Evolutionary conservation across 2,113 vertebrate species (phyloP), one percentile per base, ranked within the genome.

Genomic region (Hippoglossus stenolepis): DNA sequence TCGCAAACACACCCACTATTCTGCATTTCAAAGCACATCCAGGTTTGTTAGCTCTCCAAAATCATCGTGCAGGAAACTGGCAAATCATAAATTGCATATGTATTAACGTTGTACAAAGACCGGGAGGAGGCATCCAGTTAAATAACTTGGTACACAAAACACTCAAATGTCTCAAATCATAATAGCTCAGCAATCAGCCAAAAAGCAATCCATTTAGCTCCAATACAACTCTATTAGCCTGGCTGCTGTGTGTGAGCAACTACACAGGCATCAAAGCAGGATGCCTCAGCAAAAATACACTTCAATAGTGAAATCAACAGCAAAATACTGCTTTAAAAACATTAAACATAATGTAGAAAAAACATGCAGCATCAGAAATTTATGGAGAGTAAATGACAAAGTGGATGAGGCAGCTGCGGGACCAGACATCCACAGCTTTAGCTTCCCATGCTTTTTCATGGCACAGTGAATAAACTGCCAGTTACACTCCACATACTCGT

Each of bases 391-490:
- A 35, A 71, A 54, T 70, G 59, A 76, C 56, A 75, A 38, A 77
- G n/a, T 43, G 60, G 23, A 58, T 64, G 43, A 78, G 38, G 56
- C 54, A 59, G 70, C 75, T 23, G 56, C 23, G 21, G 65, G 18
- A 71, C 26, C 28, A 64, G 13, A 76, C 26, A 60, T 53, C 64
- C 31, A 68, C 6, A 45, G 49, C 74, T 77, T 75, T 56, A 56
- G 58, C 49, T 71, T 47, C 20, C 56, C 49, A 23, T 64, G 47
- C 18, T 43, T 84, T 51, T 75, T 77, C 54, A 75, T 67, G 71
- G 51, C 61, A 68, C 58, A 49, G 59, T 77, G 77, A 63, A 73
- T 83, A 83, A 83, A 82, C 66, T 73, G 70, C 82, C 80, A 85
- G 77, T 84, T 85, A 63, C 38, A 65, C 21, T 31, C 15, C 2